These are phyloP conservation scores for Sternarchorhynchus goeldii DNA, from an alignment of 2,797 vertebrate species.

Conservation along the genomic window DNA sequence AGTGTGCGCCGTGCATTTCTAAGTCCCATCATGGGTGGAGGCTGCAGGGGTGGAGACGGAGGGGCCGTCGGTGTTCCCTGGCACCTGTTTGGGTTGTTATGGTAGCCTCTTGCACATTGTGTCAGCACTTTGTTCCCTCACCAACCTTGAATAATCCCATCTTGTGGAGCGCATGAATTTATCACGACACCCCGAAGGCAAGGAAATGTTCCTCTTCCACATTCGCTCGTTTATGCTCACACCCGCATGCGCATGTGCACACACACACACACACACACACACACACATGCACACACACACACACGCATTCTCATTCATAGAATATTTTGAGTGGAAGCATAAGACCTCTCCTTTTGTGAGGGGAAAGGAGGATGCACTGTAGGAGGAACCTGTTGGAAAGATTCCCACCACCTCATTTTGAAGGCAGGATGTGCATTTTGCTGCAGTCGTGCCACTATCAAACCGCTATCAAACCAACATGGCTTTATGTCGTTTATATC, in stretches of 20 bases:
- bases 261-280: slow-evolving; percentile 5
- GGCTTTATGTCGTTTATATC: slow-evolving; percentile 33
- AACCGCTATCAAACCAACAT: slow-evolving; percentile 4
- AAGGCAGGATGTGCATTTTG: not conserved
- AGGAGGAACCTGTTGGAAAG: not conserved
- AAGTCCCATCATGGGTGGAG: slow-evolving; percentile 18
- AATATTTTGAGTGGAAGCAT: too few species aligned
- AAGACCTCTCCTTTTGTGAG: too few species aligned
- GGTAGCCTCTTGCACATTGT: slow-evolving; percentile 37
- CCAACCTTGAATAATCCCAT: slow-evolving; percentile 46
- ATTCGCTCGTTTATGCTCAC: not conserved
- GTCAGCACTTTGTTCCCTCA: slow-evolving; percentile 40
- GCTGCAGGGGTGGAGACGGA: not conserved
- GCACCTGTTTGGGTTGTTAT: slow-evolving; percentile 33
- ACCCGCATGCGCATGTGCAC: not conserved
- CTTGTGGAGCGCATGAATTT: slow-evolving; percentile 46
- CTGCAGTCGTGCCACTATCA: not conserved
- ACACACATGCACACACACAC: slow-evolving; percentile 1
- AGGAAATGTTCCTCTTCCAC: slow-evolving; percentile 16
- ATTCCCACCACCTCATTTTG: not conserved
- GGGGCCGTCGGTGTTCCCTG: slow-evolving; percentile 15
- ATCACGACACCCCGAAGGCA: slow-evolving; percentile 28
- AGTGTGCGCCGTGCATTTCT: slow-evolving; percentile 30
- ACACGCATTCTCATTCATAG: not conserved
- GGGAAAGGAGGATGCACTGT: too few species aligned